These are phyloP conservation scores for Plutella xylostella DNA, from an alignment of 2,888 invertebrate genomes.

Conservation along the genomic window DNA sequence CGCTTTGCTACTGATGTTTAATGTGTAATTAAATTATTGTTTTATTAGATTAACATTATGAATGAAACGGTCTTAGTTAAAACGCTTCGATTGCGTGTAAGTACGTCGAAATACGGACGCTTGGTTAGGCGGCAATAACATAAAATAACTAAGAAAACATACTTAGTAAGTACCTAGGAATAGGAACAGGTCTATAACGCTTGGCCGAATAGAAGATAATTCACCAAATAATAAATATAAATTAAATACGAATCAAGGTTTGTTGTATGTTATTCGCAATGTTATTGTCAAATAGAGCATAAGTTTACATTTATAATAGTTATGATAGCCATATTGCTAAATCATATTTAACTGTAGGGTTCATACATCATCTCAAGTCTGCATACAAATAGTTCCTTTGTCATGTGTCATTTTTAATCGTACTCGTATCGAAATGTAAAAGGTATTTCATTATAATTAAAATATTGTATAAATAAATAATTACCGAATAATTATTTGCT, in stretches of 20 bases:
- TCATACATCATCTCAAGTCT: constrained; percentile 57
- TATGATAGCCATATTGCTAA: constrained; percentile 54
- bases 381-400: constrained; percentile 67
- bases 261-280: constrained; percentile 32
- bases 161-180: too few relatives aligned
- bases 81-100: too few relatives aligned
- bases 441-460: constrained; percentile 44
- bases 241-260: constrained; percentile 26
- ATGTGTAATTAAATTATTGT: too few relatives aligned
- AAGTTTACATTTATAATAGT: constrained; percentile 37
- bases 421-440: constrained; percentile 50
- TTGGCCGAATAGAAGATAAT: constrained; percentile 25
- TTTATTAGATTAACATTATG: too few relatives aligned
- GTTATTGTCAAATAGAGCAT: constrained; percentile 36
- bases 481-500: constrained; percentile 64
- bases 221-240: constrained; percentile 50
- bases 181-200: too few relatives aligned
- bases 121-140: too few relatives aligned
- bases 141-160: too few relatives aligned
- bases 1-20: too few relatives aligned
- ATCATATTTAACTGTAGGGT: constrained; percentile 35
- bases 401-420: constrained; percentile 67
- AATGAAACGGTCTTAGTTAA: not conserved
- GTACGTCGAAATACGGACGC: too few relatives aligned
- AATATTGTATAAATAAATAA: constrained; percentile 51